Evolutionary conservation across 2,113 vertebrate species (phyloP), one percentile per base, ranked within the genome.

Genomic region (Clarias gariepinus): DNA sequence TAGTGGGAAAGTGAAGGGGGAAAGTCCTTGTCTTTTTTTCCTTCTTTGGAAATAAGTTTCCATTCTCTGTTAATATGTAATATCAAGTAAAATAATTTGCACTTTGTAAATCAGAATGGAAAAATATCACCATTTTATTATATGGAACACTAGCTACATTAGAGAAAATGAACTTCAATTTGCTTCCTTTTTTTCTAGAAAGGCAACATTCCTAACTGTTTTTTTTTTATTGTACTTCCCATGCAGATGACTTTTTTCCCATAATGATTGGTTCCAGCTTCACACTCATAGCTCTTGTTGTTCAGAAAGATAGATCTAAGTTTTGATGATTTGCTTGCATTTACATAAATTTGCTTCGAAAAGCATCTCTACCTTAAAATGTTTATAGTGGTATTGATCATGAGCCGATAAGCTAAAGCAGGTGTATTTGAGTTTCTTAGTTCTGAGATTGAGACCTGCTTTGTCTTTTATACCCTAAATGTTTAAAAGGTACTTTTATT

Each of bases 71-170:
- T 91, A 87, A 92, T 83, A 90, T 93, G 89, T 94, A 94, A 92
- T 92, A 87, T 92, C 91, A 90, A 90, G 64, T 55, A 87, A 89
- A 68, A 85, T 77, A 91, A 93, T 93, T 92, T 95, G 95, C 94
- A 95, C 94, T 96, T 95, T 92, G 93, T 94, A 92, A 92, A 92
- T 92, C 92, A 87, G 91, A 89, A 89, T 92, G 89, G 84, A 82
- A 83, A 90, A 87, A 41, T 88, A 82, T 84, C 41, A 87, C 87
- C 61, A 64, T 76, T 61, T 76, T 33, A 53, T 82, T 76, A 33
- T 52, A 8, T 16, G 52, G 92, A 95, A 95, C 93, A 95, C 94
- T 95, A 95, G 94, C 92, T 94, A 91, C 25, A 93, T 94, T 58
- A 47, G 86, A 92, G 89, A 90, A 96, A 93, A 91, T 95, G 28